A percentile compares a stretch with the other conserved stretches of the same genome.
phyloP scores from a whole-genome alignment of 2,888 invertebrate species.

The Ariolimax columbianus region DNA sequence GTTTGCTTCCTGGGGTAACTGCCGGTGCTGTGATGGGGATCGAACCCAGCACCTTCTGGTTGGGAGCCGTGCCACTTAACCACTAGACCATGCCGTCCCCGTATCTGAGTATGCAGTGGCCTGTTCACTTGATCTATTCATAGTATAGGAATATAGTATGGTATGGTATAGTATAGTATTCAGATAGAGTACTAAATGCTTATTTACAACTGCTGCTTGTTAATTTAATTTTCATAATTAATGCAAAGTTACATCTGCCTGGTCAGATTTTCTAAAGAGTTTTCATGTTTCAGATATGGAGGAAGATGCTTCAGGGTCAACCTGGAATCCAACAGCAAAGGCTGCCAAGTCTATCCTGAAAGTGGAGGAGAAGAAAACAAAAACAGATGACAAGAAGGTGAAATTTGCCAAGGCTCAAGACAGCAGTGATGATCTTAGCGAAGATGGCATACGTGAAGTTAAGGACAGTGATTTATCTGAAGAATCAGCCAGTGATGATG shows the following conservation, averaged over 20 bases:
- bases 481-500: conserved; percentile 29
- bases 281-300: conserved; percentile 17
- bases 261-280: too few species aligned
- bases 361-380: conserved; percentile 22
- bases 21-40: too few species aligned
- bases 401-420: conserved; percentile 22
- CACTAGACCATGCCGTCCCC: too few species aligned
- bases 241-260: background rate
- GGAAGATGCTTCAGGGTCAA: background rate
- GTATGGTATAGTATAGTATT: too few species aligned
- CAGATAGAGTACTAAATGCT: too few species aligned
- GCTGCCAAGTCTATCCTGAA: conserved; percentile 47
- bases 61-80: too few species aligned
- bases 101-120: too few species aligned
- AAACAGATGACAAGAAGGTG: conserved; percentile 17
- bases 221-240: background rate
- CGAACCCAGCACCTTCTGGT: too few species aligned
- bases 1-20: too few species aligned
- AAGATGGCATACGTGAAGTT: conserved; percentile 42
- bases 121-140: too few species aligned
- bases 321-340: conserved; percentile 30
- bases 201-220: too few species aligned
- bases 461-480: conserved; percentile 17
- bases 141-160: too few species aligned
- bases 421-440: conserved; percentile 53